Evolutionary conservation across 2,888 invertebrate genomes (phyloP).

Genomic region (Pachymerium ferrugineum): DNA sequence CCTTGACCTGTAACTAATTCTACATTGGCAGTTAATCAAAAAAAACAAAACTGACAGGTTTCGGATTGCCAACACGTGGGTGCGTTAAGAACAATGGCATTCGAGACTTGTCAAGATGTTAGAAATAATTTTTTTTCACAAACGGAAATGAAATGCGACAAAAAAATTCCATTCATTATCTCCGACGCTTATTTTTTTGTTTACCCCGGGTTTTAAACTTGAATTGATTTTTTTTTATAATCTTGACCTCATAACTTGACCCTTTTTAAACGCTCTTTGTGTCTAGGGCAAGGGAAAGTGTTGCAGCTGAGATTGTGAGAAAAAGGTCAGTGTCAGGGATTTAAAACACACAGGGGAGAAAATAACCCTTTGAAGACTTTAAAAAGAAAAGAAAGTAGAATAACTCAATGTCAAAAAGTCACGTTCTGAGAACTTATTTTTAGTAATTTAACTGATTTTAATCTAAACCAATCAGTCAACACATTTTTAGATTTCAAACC

Average conservation of each 20-base stretch:
- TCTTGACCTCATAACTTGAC: neutral
- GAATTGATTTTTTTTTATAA: neutral
- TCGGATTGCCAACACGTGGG: neutral
- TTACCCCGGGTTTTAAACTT: neutral
- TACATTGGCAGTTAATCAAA: neutral
- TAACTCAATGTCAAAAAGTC: too few species aligned
- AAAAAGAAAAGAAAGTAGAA: too few species aligned
- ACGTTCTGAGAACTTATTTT: too few species aligned
- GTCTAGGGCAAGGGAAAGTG: constrained; percentile 19
- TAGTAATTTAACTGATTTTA: too few species aligned
- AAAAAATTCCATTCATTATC: too few species aligned
- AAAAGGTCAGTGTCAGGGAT: too few species aligned
- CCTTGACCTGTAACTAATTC: constrained; percentile 5
- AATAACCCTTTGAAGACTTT: too few species aligned
- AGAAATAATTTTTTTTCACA: neutral
- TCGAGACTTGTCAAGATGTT: neutral
- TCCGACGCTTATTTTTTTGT: too few species aligned
- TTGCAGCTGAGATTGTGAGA: neutral
- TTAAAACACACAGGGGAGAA: too few species aligned
- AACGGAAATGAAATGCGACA: neutral
- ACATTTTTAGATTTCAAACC: too few species aligned
- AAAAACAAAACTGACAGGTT: neutral
- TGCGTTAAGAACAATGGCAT: neutral
- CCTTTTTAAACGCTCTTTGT: neutral
- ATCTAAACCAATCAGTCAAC: too few species aligned